phyloP scores from a whole-genome alignment of 2,797 vertebrate species.

The Tinamus major region DNA sequence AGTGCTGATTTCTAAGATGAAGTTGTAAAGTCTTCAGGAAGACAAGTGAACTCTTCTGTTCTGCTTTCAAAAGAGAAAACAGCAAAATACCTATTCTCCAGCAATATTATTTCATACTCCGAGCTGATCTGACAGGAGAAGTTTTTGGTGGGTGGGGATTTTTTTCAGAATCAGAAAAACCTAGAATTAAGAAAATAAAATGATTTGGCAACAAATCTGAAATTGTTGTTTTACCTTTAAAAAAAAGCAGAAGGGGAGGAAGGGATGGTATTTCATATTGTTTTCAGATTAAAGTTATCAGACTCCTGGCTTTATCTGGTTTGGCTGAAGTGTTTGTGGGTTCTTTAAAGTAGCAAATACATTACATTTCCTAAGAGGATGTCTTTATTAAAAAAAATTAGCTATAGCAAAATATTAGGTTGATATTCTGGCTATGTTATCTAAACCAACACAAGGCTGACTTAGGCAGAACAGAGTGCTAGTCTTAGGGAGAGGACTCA shows the following conservation, averaged over 20 bases:
- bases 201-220: not conserved
- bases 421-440: not conserved
- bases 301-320: not conserved
- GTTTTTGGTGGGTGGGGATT: not conserved
- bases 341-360: not conserved
- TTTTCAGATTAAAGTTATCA: not conserved
- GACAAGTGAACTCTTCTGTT: not conserved
- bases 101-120: not conserved
- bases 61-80: not conserved
- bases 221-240: not conserved
- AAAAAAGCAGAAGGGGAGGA: not conserved
- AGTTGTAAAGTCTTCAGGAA: not conserved
- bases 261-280: accelerated
- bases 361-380: not conserved
- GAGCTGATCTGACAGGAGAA: not conserved
- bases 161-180: not conserved
- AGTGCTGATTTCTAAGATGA: not conserved
- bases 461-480: not conserved
- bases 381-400: not conserved
- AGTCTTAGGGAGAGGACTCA: not conserved
- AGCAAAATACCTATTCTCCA: not conserved
- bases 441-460: not conserved
- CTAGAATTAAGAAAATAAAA: not conserved
- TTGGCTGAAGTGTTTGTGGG: not conserved
- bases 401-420: not conserved